These are phyloP conservation scores for Lepidurus arcticus DNA, from an alignment of 1,140 invertebrate genomes.

Conservation along the genomic window DNA sequence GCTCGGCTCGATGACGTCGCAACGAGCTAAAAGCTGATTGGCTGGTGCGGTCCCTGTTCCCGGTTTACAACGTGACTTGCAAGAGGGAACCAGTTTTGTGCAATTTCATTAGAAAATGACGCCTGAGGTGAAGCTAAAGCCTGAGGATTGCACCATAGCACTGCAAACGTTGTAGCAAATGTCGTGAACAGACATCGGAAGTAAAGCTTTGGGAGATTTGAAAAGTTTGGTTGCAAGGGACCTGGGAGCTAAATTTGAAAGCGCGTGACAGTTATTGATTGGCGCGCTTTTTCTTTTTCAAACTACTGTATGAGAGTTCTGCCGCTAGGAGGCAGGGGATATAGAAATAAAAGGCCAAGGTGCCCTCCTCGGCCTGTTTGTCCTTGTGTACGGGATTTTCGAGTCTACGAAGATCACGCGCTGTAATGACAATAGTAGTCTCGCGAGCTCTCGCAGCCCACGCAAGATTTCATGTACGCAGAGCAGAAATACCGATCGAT, in stretches of 20 bases:
- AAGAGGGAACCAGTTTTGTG: background rate
- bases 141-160: background rate
- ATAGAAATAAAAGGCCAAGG: background rate
- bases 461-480: background rate
- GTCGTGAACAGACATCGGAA: background rate
- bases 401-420: background rate
- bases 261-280: constrained; percentile 15
- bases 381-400: background rate
- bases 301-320: background rate
- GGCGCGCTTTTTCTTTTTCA: background rate
- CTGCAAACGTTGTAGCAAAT: background rate
- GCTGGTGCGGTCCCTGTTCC: background rate
- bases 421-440: background rate
- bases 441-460: background rate
- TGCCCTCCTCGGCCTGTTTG: background rate
- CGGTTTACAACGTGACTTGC: background rate
- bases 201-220: background rate
- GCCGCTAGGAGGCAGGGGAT: background rate
- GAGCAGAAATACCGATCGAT: too few species aligned
- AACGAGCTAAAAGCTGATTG: background rate
- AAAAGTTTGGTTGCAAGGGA: background rate
- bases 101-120: background rate
- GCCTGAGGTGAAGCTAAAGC: background rate
- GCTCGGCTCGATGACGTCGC: background rate
- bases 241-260: background rate